Base-by-base conservation (phyloP, 2,113 vertebrate genomes). In the Eubucco bourcierii region DNA sequence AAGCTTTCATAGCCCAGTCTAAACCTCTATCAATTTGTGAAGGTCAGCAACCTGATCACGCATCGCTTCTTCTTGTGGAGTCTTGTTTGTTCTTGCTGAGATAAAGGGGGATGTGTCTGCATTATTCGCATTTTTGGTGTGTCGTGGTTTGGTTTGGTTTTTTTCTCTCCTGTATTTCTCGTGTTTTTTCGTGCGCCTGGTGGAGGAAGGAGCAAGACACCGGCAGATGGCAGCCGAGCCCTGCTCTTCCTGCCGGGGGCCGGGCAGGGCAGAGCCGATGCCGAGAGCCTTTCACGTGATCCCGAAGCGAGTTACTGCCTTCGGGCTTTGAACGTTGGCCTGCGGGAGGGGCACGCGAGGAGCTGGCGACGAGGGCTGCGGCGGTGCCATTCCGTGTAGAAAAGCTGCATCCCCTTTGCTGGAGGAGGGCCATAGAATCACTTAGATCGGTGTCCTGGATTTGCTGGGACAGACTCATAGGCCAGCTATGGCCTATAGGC, bases 151-250 rank as follows among this genome's bases (percentile, higher is more conserved):
- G 19, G 47, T 46, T 53, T 53, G 27, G 27, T 56, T 56, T 31
- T 12, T 23, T 78, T 59, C 17, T 44, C 65, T 21, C 41, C 25
- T 21, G 19, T 14, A 18, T 81, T 34, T 28, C 0, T 0, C 0
- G 2, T 16, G 56, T 0, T 0, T 14, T 80, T 37, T n/a, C 37
- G 7, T 7, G 13, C 55, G 31, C 4, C 33, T 2, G 1, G 39
- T 1, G 2, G 10, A 31, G 7, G 52, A 34, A 37, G 59, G 85
- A 56, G 9, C 7, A 15, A 44, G n/a, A 23, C 20, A 20, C 96
- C 91, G 50, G 91, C 83, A 97, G 96, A 79, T 94, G 97, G 97
- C 96, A 93, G 90, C 80, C 93, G 34, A 5, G 34, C 44, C 52
- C 29, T 0, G 4, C 39, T 50, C 53, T 20, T 1, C 0, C 58